phyloP scores from a whole-genome alignment of 1,140 invertebrate genomes.

The Drosophila orena region DNA sequence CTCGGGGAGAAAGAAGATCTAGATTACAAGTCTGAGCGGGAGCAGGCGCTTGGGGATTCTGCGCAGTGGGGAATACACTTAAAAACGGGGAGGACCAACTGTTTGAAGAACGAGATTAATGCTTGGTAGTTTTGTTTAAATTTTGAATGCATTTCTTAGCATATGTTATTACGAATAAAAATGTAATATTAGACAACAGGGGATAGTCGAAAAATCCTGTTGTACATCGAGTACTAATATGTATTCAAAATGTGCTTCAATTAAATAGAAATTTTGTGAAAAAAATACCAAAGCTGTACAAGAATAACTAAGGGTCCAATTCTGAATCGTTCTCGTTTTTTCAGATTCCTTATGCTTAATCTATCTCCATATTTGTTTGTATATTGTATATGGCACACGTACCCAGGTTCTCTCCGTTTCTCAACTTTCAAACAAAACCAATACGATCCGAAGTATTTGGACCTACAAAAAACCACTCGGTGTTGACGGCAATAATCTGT shows the following conservation, averaged over 20 bases:
- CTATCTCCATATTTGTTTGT: conserved; percentile 15
- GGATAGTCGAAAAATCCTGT: no score
- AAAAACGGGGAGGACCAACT: not conserved
- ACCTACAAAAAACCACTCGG: not conserved
- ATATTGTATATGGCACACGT: conserved; percentile 9
- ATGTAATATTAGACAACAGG: no score
- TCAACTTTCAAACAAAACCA: conserved; percentile 10
- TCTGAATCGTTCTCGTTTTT: conserved; percentile 1
- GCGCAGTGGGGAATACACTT: conserved; percentile 25
- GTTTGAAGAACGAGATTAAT: not conserved
- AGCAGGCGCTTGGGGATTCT: conserved; percentile 26
- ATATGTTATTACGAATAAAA: no score
- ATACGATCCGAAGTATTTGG: conserved; percentile 4
- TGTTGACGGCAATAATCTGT: conserved; percentile 41
- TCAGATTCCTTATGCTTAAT: not conserved
- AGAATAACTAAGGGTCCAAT: not conserved
- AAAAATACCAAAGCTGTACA: not conserved
- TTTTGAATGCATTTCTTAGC: not conserved
- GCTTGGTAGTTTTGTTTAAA: not conserved
- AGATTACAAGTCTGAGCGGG: conserved; percentile 1
- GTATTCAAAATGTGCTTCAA: no score
- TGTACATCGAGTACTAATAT: no score
- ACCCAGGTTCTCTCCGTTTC: conserved; percentile 16
- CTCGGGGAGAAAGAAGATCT: not conserved
- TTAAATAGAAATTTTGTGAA: no score